Evolutionary conservation across 2,888 invertebrate genomes (phyloP).

Genomic region (Tetanocera ferruginea): DNA sequence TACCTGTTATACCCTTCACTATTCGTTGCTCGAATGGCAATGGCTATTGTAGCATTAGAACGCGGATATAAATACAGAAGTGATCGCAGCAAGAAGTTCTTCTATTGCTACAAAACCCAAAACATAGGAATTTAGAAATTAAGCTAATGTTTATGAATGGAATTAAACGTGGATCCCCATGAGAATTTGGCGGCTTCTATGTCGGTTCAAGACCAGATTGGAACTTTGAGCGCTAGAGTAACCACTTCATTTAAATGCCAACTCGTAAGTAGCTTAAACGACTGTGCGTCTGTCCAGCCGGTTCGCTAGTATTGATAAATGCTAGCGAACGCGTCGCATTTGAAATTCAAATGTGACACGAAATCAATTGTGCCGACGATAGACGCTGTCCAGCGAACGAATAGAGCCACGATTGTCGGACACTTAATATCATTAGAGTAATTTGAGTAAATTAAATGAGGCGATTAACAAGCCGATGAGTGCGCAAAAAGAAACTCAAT

Average conservation of each 20-base stretch:
- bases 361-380: conserved; percentile 30
- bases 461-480: conserved; percentile 56
- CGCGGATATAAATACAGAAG: conserved; percentile 24
- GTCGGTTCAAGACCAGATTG: not conserved
- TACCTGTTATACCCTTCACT: not conserved
- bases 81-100: not conserved
- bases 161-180: conserved; percentile 53
- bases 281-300: conserved; percentile 1
- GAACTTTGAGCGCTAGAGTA: not conserved
- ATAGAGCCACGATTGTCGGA: not conserved
- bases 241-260: conserved; percentile 68
- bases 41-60: not conserved
- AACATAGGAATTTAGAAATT: conserved; percentile 51
- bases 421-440: conserved; percentile 64
- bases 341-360: conserved; percentile 43
- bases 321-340: conserved; percentile 35
- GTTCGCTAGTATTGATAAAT: conserved; percentile 27
- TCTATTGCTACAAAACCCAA: not conserved
- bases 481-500: not conserved
- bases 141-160: conserved; percentile 67
- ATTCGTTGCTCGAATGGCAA: not conserved
- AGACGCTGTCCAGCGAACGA: conserved; percentile 7
- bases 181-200: conserved; percentile 22
- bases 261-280: conserved; percentile 57
- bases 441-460: conserved; percentile 66